Evolutionary conservation across 1,140 invertebrate species (phyloP), one percentile per base, ranked within the genome.

Genomic region (Ceratosolen solmsi): DNA sequence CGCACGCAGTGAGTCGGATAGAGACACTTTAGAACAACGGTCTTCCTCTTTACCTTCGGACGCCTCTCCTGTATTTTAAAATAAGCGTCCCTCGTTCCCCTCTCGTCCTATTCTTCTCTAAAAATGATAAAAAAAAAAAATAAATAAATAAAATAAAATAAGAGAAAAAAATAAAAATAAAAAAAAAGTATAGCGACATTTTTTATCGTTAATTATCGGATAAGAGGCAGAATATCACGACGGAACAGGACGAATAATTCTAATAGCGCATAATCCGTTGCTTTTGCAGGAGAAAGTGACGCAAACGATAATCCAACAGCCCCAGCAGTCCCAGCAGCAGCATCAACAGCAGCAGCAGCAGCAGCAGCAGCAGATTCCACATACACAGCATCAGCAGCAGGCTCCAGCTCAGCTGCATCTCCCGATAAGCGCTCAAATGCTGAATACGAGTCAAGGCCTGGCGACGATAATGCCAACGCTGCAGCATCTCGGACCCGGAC

Each of bases 351-450:
- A 88, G 56, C 83, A 84, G 27, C 82, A 13, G 4, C 58, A 68
- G 2, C 81, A 90, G 79, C 91, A 91, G 68, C 83, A 91, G 33
- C 91, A 91, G 11, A 38, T 33, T 49, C 9, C 81, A 81, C n/a
- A 76, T 20, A 41, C 46, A 25, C 83, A 80, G 7, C 79, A 73
- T 63, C 83, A 82, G 20, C 85, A 87, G 30, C 87, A 88, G 56
- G 87, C 89, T 20, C 77, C 88, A 20, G 88, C 90, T 76, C 91
- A 92, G 75, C 82, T 92, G 27, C 91, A 92, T 76, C 83, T 92
- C 49, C 91, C 91, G 20, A 91, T 91, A 82, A 90, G 86, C 73
- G 88, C 90, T n/a, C 90, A 91, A 33, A 91, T 91, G 89, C 82
- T 92, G 68, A 92, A 90, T 58, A 91, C 90, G 30, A 88, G 84